Evolutionary conservation across 2,113 vertebrate genomes (phyloP).

Genomic region (Sus scrofa): DNA sequence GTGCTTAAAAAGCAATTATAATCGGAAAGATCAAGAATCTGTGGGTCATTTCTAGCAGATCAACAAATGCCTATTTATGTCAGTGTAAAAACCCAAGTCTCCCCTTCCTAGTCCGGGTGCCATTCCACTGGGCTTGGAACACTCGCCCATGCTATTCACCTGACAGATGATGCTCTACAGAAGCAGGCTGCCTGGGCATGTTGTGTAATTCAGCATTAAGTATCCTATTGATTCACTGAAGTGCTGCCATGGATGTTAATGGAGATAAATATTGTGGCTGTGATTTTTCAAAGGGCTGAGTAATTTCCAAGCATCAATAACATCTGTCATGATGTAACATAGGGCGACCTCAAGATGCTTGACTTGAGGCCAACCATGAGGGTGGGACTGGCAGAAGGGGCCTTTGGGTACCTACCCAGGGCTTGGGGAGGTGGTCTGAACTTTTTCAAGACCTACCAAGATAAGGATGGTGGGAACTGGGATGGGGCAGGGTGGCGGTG

Average conservation of each 20-base stretch:
- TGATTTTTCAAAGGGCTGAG: constrained; percentile 80
- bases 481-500: not conserved
- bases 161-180: constrained; percentile 37
- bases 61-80: constrained; percentile 36
- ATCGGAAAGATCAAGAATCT: not conserved
- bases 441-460: not conserved
- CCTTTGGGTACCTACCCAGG: not conserved
- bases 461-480: not conserved
- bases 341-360: constrained; percentile 51
- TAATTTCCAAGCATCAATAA: constrained; percentile 77
- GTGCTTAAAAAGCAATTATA: constrained; percentile 61
- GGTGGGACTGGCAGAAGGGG: not conserved
- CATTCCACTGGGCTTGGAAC: not conserved
- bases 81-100: constrained; percentile 30
- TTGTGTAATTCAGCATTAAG: constrained; percentile 82
- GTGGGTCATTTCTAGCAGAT: constrained; percentile 35
- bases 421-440: not conserved
- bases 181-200: constrained; percentile 53
- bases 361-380: constrained; percentile 20
- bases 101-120: constrained; percentile 11
- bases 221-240: constrained; percentile 81
- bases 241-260: constrained; percentile 77
- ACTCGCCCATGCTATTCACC: not conserved
- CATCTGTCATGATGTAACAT: constrained; percentile 50
- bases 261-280: constrained; percentile 78